These are phyloP conservation scores for Ips nitidus DNA, from an alignment of 1,140 invertebrate species.

Conservation along the genomic window DNA sequence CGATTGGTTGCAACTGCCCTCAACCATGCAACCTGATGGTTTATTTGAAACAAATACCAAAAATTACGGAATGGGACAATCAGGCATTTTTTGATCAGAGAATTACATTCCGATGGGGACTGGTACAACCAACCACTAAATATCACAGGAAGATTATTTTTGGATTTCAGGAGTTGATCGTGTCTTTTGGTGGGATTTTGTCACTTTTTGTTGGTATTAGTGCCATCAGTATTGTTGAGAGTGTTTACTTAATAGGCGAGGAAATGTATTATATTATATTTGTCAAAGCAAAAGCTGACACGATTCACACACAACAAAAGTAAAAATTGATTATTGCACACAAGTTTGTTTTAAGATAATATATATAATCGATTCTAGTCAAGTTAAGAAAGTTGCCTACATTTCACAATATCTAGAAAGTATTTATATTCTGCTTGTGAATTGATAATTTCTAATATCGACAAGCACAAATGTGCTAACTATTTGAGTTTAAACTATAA, in stretches of 20 bases:
- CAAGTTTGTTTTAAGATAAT: too few relatives aligned
- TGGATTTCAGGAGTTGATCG: slow-evolving; percentile 59
- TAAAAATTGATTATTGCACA: too few relatives aligned
- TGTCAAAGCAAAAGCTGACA: too few relatives aligned
- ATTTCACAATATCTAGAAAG: too few relatives aligned
- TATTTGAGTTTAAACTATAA: too few relatives aligned
- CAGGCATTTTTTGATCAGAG: slow-evolving; percentile 45
- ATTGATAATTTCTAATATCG: too few relatives aligned
- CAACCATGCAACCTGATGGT: slow-evolving; percentile 59
- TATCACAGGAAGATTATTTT: slow-evolving; percentile 60
- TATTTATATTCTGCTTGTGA: too few relatives aligned
- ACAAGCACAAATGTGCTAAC: too few relatives aligned
- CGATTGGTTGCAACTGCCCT: slow-evolving; percentile 57
- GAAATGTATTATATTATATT: neutral
- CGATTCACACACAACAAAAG: too few relatives aligned
- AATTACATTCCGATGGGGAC: slow-evolving; percentile 46
- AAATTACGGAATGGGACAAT: slow-evolving; percentile 50
- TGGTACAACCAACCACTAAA: slow-evolving; percentile 54
- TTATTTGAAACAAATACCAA: slow-evolving; percentile 58
- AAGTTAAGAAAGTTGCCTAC: too few relatives aligned
- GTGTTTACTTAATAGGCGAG: slow-evolving; percentile 41
- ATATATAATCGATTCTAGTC: too few relatives aligned
- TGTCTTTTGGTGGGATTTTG: slow-evolving; percentile 56
- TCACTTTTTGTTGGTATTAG: slow-evolving; percentile 57
- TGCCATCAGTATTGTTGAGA: slow-evolving; percentile 56